Evolutionary conservation across 2,113 vertebrate genomes (phyloP), one percentile per base, ranked within the genome.

Genomic region (Amphilophus citrinellus): DNA sequence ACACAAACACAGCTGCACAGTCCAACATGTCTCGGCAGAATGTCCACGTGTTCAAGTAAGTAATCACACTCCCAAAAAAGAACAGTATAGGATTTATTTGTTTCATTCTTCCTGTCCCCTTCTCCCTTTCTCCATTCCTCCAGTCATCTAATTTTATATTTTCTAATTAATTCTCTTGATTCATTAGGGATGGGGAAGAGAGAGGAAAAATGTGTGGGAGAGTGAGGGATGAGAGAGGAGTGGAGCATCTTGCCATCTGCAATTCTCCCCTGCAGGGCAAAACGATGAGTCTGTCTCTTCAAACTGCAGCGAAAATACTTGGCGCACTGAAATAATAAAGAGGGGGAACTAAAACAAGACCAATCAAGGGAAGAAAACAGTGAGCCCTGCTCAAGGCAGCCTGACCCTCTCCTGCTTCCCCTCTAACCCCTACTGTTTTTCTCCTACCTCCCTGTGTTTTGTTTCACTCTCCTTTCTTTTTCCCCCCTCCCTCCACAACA

Each of bases 181-280:
- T 92, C 83, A 90, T 92, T 90, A 91, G 84, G 30, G 61, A 92
- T 39, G 30, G 83, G 76, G 58, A 24, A 84, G 77, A 85, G n/a
- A 57, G 14, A 66, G 82, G n/a, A 56, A 79, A 84, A 76, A 88
- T 37, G 78, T 87, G 73, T 24, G 22, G 63, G 30, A 73, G 79
- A 87, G 85, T 47, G 87, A 88, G 78, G 75, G 84, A 86, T 87
- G 89, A 89, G 80, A 78, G 76, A 88, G 79, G 88, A 94, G 83
- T 78, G 79, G 80, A 93, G 87, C 87, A 86, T 93, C 86, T 90
- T 73, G 76, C 91, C 92, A 94, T 94, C 93, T 95, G 94, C 86
- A 94, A 92, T 91, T 82, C 82, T 88, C 24, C 56, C 89, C 94
- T 84, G 85, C 88, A 83, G 94, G 94, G 90, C 63, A 79, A 83